Evolutionary conservation across 2,888 invertebrate genomes (phyloP).

Genomic region (Pteria penguin): DNA sequence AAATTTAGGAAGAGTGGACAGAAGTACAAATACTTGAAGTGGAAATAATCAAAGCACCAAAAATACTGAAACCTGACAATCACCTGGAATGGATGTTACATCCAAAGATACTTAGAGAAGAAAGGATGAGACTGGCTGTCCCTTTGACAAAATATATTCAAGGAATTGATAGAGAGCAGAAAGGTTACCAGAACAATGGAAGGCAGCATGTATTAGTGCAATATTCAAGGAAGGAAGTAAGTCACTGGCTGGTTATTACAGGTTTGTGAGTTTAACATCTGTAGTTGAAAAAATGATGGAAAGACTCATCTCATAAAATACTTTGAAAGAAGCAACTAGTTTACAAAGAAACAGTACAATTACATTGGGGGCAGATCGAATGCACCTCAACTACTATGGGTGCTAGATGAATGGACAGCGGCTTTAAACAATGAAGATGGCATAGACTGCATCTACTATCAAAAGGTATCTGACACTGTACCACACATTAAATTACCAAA

Average conservation of each 20-base stretch:
- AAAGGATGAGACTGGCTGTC: neutral
- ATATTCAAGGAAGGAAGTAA: slow-evolving; percentile 16
- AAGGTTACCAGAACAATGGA: slow-evolving; percentile 18
- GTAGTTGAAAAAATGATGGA: slow-evolving; percentile 9
- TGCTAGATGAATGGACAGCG: slow-evolving; percentile 27
- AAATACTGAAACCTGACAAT: slow-evolving; percentile 1
- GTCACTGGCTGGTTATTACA: slow-evolving; percentile 8
- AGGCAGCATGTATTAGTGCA: neutral
- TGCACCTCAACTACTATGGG: slow-evolving; percentile 20
- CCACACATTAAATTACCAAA: slow-evolving; percentile 11
- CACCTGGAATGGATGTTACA: slow-evolving; percentile 21
- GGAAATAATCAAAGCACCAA: neutral
- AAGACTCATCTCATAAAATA: too few relatives aligned
- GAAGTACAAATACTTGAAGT: neutral
- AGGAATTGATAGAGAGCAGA: too few relatives aligned
- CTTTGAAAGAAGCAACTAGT: too few relatives aligned
- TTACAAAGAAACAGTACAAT: slow-evolving; percentile 15
- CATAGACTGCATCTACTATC: slow-evolving; percentile 19
- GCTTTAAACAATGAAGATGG: slow-evolving; percentile 4
- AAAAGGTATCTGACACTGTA: slow-evolving; percentile 31
- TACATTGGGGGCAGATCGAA: slow-evolving; percentile 30
- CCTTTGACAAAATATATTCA: slow-evolving; percentile 23
- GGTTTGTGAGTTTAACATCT: slow-evolving; percentile 19
- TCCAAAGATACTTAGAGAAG: slow-evolving; percentile 1
- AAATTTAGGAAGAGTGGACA: neutral